phyloP scores from a whole-genome alignment of 2,113 vertebrate genomes.

The Cryptomyrus ogoouensis region DNA sequence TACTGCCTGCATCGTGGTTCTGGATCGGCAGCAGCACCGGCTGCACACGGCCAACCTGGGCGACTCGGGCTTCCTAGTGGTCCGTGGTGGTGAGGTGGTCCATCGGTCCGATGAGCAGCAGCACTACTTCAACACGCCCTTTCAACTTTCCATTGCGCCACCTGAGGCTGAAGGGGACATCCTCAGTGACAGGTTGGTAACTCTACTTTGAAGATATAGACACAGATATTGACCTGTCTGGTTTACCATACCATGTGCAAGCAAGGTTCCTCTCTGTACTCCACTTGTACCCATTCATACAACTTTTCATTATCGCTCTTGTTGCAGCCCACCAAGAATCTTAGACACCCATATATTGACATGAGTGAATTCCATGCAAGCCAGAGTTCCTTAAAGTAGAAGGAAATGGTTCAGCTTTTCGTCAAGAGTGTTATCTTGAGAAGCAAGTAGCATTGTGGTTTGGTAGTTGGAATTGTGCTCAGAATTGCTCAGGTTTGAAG shows the following conservation, averaged over 20 bases:
- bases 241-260: not conserved
- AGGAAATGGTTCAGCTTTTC: not conserved
- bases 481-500: not conserved
- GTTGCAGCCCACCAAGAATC: not conserved
- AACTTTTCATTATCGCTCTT: not conserved
- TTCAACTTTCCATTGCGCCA: constrained; percentile 70
- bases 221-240: constrained; percentile 7
- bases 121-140: constrained; percentile 78
- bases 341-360: not conserved
- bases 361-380: not conserved
- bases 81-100: constrained; percentile 89
- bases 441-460: not conserved
- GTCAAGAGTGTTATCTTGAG: not conserved
- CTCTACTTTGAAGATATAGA: constrained; percentile 2
- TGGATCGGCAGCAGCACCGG: constrained; percentile 86
- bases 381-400: not conserved
- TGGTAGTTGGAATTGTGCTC: not conserved
- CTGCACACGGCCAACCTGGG: constrained; percentile 93
- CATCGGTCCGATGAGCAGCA: constrained; percentile 97
- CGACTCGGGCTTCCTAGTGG: constrained; percentile 92
- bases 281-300: not conserved
- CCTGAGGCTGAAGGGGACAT: constrained; percentile 70
- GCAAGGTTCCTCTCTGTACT: constrained; percentile 9
- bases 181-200: constrained; percentile 66
- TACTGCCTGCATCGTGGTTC: constrained; percentile 65